phyloP scores from a whole-genome alignment of 1,140 invertebrate genomes.

The Leptoteleia sp. region DNA sequence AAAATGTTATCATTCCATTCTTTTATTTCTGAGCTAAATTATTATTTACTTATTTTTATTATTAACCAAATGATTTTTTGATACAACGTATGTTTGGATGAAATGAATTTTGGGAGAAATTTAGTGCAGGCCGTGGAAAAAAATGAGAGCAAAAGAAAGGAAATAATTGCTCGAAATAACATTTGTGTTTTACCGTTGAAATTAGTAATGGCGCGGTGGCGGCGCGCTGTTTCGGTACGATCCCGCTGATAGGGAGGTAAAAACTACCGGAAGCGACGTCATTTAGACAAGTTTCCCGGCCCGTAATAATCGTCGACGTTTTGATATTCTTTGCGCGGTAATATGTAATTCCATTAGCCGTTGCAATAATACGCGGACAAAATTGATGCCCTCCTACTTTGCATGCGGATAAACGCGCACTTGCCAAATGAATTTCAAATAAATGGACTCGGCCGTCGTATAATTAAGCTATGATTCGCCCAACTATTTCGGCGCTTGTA shows the following conservation, averaged over 20 bases:
- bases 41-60: too few species aligned
- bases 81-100: too few species aligned
- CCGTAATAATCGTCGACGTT: conserved; percentile 14
- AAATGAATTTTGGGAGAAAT: too few species aligned
- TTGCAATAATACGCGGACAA: conserved; percentile 13
- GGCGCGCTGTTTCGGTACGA: not conserved
- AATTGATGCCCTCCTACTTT: conserved; percentile 15
- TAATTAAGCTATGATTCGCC: too few species aligned
- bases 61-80: too few species aligned
- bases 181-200: conserved; percentile 23
- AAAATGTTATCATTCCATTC: too few species aligned
- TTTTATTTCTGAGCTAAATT: too few species aligned
- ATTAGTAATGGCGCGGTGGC: conserved; percentile 8
- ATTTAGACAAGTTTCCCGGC: conserved; percentile 3
- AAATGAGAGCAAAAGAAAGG: too few species aligned
- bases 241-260: conserved; percentile 14
- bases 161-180: conserved; percentile 28
- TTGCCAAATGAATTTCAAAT: conserved; percentile 17
- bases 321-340: conserved; percentile 18
- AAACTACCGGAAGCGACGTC: conserved; percentile 29
- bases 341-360: conserved; percentile 27
- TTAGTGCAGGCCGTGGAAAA: too few species aligned
- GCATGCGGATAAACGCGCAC: conserved; percentile 5
- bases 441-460: too few species aligned
- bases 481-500: not conserved